Conservation (phyloP, 2,113 vertebrate genomes). For the Ameiurus melas region DNA sequence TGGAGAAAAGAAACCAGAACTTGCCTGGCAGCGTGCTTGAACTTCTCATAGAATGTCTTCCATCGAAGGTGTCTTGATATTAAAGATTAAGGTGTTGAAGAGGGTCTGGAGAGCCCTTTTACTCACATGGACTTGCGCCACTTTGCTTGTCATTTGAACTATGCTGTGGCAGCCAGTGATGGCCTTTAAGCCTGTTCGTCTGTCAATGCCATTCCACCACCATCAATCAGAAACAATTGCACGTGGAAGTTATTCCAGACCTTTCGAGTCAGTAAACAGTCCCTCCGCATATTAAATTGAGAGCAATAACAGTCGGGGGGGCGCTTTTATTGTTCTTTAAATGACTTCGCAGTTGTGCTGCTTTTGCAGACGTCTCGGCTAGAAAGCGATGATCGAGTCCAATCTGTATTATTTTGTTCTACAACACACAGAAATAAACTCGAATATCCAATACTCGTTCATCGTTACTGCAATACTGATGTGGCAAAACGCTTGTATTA, state of each 20-base stretch:
- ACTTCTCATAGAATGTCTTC: not conserved
- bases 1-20: not conserved
- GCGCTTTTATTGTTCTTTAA: not conserved
- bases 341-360: not conserved
- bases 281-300: not conserved
- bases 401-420: not conserved
- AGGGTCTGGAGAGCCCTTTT: conserved; percentile 15
- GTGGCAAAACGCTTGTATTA: not conserved
- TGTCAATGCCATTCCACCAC: conserved; percentile 63
- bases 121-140: conserved; percentile 46
- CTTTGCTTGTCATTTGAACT: conserved; percentile 65
- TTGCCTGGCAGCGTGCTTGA: not conserved
- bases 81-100: not conserved
- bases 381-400: not conserved
- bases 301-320: not conserved
- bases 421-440: conserved; percentile 1
- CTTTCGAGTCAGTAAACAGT: conserved; percentile 52
- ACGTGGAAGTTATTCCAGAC: conserved; percentile 58
- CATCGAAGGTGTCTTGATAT: not conserved
- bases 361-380: not conserved
- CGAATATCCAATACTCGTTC: not conserved
- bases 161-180: conserved; percentile 61
- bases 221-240: conserved; percentile 67
- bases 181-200: conserved; percentile 61
- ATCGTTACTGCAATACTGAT: not conserved